Conservation (phyloP, 2,888 invertebrate species). For the Allophyes oxyacanthae region DNA sequence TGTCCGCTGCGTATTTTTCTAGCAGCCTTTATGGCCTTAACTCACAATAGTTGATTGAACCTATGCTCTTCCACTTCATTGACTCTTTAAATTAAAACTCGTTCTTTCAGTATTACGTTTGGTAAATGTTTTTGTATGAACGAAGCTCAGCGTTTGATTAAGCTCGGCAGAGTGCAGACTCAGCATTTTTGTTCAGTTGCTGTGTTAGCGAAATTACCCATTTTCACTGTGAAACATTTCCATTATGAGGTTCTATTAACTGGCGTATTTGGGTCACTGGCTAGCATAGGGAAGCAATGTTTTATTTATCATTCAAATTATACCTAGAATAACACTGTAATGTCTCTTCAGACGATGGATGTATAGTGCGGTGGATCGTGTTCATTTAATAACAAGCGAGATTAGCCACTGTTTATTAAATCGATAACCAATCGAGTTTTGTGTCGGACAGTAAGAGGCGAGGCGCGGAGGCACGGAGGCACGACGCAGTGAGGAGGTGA, state of each 20-base stretch:
- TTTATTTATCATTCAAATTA: neutral
- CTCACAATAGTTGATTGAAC: constrained; percentile 59
- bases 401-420: constrained; percentile 48
- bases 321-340: neutral
- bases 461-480: constrained; percentile 5
- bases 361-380: constrained; percentile 32
- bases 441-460: constrained; percentile 32
- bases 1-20: constrained; percentile 2
- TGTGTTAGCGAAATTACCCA: constrained; percentile 31
- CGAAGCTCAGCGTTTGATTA: constrained; percentile 42
- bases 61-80: constrained; percentile 58
- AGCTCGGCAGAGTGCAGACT: constrained; percentile 16
- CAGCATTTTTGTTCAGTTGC: constrained; percentile 34
- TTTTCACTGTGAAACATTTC: constrained; percentile 28
- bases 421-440: constrained; percentile 52
- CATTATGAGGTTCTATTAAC: constrained; percentile 14
- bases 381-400: constrained; percentile 39
- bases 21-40: constrained; percentile 44
- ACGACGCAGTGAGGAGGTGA: constrained; percentile 21
- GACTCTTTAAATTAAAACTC: constrained; percentile 56
- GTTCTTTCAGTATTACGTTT: constrained; percentile 39
- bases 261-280: constrained; percentile 6
- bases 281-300: neutral
- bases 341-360: constrained; percentile 15
- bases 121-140: constrained; percentile 38